These are phyloP conservation scores for Sitta europaea DNA, from an alignment of 2,113 vertebrate genomes.

Conservation along the genomic window DNA sequence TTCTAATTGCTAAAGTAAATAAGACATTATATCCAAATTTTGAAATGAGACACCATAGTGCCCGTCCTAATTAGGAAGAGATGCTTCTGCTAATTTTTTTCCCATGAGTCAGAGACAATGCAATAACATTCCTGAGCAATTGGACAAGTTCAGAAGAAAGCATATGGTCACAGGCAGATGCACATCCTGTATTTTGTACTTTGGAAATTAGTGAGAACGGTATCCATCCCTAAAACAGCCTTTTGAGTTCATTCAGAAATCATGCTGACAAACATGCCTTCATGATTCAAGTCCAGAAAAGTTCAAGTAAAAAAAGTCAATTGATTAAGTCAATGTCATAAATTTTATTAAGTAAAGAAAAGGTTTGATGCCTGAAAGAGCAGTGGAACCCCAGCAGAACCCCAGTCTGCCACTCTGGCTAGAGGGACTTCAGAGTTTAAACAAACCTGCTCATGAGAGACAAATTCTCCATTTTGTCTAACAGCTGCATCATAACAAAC, in stretches of 20 bases:
- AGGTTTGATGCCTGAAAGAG: background rate
- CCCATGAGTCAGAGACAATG: background rate
- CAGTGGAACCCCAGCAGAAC: background rate
- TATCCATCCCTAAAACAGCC: background rate
- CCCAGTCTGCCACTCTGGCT: background rate
- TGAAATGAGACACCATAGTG: background rate
- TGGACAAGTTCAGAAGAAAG: background rate
- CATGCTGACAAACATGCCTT: background rate
- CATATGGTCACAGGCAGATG: background rate
- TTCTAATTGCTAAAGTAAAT: constrained; percentile 2
- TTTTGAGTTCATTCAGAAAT: background rate
- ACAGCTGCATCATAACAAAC: background rate
- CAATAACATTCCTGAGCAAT: background rate
- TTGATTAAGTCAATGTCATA: background rate
- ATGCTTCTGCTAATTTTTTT: background rate
- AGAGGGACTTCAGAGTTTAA: background rate
- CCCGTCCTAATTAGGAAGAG: background rate
- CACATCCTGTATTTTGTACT: background rate
- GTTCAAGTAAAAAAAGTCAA: background rate
- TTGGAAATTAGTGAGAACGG: background rate
- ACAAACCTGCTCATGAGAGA: background rate
- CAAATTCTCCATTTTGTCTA: background rate
- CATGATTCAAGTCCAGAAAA: background rate
- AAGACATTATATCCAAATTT: background rate
- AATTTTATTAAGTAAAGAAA: background rate